Evolutionary conservation across 2,888 invertebrate species (phyloP).

Genomic region (Pycnomerus fuliginosus): DNA sequence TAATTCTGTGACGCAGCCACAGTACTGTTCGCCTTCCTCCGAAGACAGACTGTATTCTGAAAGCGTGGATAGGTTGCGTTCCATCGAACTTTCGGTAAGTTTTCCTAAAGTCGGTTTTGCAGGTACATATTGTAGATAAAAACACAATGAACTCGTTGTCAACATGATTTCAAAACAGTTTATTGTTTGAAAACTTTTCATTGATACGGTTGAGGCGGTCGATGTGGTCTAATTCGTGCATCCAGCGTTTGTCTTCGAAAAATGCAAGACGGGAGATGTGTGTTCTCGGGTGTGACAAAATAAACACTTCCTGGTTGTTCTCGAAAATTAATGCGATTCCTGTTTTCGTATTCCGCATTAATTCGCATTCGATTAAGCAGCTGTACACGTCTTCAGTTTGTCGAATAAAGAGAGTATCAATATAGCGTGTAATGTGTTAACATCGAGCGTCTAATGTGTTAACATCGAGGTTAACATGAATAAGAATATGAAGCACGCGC

Average conservation of each 20-base stretch:
- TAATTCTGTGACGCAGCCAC: conserved; percentile 47
- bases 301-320: conserved; percentile 15
- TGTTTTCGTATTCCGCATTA: too few species aligned
- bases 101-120: background rate
- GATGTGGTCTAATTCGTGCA: conserved; percentile 28
- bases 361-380: too few species aligned
- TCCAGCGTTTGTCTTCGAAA: conserved; percentile 6
- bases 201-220: conserved; percentile 12
- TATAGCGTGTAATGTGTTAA: too few species aligned
- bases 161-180: background rate
- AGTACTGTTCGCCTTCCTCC: conserved; percentile 53
- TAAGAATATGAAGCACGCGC: too few species aligned
- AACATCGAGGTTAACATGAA: too few species aligned
- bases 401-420: too few species aligned
- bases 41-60: conserved; percentile 51
- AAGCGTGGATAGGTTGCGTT: conserved; percentile 49
- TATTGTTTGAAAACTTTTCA: conserved; percentile 1
- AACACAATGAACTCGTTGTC: background rate
- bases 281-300: conserved; percentile 8
- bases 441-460: too few species aligned
- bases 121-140: background rate
- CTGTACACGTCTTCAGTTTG: too few species aligned
- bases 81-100: conserved; percentile 51
- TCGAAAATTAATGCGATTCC: too few species aligned
- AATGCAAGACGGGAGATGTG: conserved; percentile 4